These are phyloP conservation scores for Galaxea fascicularis DNA, from an alignment of 92 coral and sea anemone genomes.

Conservation along the genomic window DNA sequence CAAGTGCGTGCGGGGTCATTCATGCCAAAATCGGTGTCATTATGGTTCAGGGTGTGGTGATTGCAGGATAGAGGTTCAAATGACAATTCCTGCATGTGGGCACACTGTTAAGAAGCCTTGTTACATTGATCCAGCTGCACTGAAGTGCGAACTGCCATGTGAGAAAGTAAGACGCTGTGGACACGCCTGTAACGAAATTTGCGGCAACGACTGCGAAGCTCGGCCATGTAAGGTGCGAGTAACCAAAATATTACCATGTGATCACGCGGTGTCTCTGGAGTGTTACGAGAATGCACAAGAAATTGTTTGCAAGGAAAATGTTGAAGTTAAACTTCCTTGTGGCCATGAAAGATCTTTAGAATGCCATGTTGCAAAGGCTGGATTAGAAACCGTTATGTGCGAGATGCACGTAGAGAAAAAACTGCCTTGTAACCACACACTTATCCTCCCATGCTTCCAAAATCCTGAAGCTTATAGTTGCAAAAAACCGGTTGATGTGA, in stretches of 20 bases:
- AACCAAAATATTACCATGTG: constrained; percentile 53
- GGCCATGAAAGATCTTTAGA: background rate
- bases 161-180: constrained; percentile 45
- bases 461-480: constrained; percentile 1
- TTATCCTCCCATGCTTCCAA: constrained; percentile 7
- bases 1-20: constrained; percentile 52
- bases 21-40: constrained; percentile 67
- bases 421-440: constrained; percentile 49
- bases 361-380: constrained; percentile 33
- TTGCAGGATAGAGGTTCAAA: constrained; percentile 45
- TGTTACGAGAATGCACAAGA: constrained; percentile 11
- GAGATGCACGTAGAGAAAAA: constrained; percentile 13
- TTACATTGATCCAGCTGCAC: constrained; percentile 3
- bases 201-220: constrained; percentile 32
- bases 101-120: constrained; percentile 56
- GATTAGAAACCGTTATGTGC: constrained; percentile 24
- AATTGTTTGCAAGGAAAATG: background rate
- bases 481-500: background rate
- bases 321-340: constrained; percentile 6
- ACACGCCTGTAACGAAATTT: constrained; percentile 43
- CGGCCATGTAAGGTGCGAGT: constrained; percentile 29
- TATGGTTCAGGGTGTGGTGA: constrained; percentile 46
- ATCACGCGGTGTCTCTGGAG: constrained; percentile 44
- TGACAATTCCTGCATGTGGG: constrained; percentile 56
- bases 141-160: constrained; percentile 54